These are phyloP conservation scores for Hyphantria cunea DNA, from an alignment of 1,140 invertebrate species.

Conservation along the genomic window DNA sequence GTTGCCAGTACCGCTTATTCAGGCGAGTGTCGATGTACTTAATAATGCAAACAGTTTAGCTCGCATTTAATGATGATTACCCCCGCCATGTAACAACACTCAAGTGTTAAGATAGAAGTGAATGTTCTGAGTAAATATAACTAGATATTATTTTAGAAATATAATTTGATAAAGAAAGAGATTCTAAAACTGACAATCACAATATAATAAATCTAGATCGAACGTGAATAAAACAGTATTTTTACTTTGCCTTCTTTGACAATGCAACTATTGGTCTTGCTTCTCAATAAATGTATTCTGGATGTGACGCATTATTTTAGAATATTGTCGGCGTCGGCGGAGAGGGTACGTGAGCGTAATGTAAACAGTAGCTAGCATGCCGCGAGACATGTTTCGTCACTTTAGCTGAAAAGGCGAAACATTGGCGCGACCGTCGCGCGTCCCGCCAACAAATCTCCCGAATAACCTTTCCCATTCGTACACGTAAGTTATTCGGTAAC, in stretches of 20 bases:
- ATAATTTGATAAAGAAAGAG: not conserved
- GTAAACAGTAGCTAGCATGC: slow-evolving; percentile 36
- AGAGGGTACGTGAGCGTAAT: slow-evolving; percentile 45
- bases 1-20: not conserved
- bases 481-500: slow-evolving; percentile 30
- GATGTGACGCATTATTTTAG: slow-evolving; percentile 45
- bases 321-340: slow-evolving; percentile 46
- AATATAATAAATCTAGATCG: slow-evolving; percentile 5
- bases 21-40: slow-evolving; percentile 6
- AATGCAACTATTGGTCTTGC: slow-evolving; percentile 31
- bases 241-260: slow-evolving; percentile 7
- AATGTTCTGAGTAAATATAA: not conserved
- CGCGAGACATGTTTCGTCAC: slow-evolving; percentile 55
- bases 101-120: slow-evolving; percentile 4
- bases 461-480: slow-evolving; percentile 31
- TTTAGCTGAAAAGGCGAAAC: slow-evolving; percentile 46
- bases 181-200: not conserved
- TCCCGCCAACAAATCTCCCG: slow-evolving; percentile 33
- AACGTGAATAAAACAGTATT: slow-evolving; percentile 20
- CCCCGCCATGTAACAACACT: not conserved
- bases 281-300: slow-evolving; percentile 39
- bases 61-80: slow-evolving; percentile 9
- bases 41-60: slow-evolving; percentile 22
- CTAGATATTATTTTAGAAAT: not conserved
- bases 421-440: slow-evolving; percentile 22